These are phyloP conservation scores for Nephrotoma appendiculata DNA, from an alignment of 2,888 invertebrate species.

Conservation along the genomic window DNA sequence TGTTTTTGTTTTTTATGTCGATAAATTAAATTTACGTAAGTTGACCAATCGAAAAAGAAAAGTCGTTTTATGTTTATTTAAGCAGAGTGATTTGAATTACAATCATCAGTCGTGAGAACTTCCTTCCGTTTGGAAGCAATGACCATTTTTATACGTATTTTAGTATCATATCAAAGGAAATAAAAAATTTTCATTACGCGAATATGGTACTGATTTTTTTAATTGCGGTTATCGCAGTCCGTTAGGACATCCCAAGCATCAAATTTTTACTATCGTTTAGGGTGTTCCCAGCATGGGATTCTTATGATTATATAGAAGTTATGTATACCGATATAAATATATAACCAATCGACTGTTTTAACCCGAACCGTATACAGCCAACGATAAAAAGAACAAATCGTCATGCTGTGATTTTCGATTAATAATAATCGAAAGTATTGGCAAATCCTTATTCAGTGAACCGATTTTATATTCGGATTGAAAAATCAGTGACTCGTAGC, in stretches of 20 bases:
- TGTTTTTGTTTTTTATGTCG: not conserved
- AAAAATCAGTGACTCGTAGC: not conserved
- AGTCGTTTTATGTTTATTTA: not conserved
- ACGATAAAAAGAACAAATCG: not conserved
- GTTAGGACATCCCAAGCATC: not conserved
- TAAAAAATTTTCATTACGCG: not conserved
- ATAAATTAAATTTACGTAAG: not conserved
- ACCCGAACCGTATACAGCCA: not conserved
- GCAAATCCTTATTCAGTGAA: not conserved
- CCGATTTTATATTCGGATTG: not conserved
- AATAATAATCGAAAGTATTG: not conserved
- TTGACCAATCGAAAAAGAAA: no score
- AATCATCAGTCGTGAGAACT: not conserved
- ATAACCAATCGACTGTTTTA: not conserved
- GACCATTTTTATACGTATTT: not conserved
- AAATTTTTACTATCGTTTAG: not conserved
- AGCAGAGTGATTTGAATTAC: not conserved
- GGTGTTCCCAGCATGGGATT: not conserved
- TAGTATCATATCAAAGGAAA: not conserved
- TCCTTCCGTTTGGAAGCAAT: not conserved
- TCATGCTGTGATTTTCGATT: not conserved
- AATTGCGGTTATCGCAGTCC: not conserved
- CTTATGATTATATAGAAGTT: not conserved
- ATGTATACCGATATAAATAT: not conserved
- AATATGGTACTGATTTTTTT: not conserved